Percentiles rank a stretch among this genome's conserved stretches.
Conservation (phyloP, 1,140 invertebrate species). For the Saccostrea cuccullata region DNA sequence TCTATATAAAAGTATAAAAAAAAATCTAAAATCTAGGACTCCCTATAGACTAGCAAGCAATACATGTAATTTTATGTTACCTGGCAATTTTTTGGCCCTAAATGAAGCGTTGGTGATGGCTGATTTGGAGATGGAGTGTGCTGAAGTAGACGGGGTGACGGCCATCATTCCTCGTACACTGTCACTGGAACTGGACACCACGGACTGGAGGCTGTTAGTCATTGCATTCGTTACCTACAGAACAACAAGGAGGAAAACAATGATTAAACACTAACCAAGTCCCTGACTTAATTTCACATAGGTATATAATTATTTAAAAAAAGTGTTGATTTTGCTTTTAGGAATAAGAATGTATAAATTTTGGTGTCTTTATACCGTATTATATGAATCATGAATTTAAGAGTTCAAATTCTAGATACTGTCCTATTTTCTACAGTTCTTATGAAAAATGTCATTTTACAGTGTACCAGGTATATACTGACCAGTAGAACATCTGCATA, state of each 20-base stretch:
- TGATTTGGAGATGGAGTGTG: constrained; percentile 85
- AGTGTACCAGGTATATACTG: constrained; percentile 36
- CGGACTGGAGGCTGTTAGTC: constrained; percentile 89
- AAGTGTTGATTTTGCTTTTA: too few relatives aligned
- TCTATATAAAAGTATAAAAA: too few relatives aligned
- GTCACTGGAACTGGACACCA: constrained; percentile 82
- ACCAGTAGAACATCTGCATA: constrained; percentile 91
- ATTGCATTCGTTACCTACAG: constrained; percentile 88
- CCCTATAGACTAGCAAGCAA: too few relatives aligned
- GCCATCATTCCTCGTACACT: constrained; percentile 90
- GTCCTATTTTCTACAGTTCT: too few relatives aligned
- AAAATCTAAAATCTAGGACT: too few relatives aligned
- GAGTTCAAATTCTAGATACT: too few relatives aligned
- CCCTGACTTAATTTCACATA: neutral
- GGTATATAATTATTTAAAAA: neutral
- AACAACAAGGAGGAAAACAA: neutral
- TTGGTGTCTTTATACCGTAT: too few relatives aligned
- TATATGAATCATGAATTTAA: too few relatives aligned
- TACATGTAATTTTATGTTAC: constrained; percentile 56
- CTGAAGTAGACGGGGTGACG: constrained; percentile 88
- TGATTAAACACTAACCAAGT: neutral
- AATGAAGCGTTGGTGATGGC: constrained; percentile 96
- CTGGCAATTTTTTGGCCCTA: constrained; percentile 95
- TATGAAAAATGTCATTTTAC: too few relatives aligned
- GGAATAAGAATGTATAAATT: too few relatives aligned